phyloP scores from a whole-genome alignment of 2,888 invertebrate genomes.

The Drosophila pseudotalamancana region DNA sequence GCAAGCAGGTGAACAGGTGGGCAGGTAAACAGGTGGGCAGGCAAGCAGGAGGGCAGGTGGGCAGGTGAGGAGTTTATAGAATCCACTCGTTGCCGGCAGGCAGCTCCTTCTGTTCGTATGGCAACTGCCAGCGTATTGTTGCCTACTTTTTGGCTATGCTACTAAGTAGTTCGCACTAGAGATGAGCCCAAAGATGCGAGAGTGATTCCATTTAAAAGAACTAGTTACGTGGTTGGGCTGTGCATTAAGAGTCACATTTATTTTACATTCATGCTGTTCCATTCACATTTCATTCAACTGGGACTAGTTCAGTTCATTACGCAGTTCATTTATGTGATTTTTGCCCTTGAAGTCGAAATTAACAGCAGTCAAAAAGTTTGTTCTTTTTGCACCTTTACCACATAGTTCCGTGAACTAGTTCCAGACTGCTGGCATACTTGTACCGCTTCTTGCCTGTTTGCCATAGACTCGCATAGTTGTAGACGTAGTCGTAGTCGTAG shows the following conservation, averaged over 20 bases:
- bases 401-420: conserved; percentile 17
- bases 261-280: background rate
- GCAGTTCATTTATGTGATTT: background rate
- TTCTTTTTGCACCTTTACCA: background rate
- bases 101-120: conserved; percentile 49
- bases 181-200: conserved; percentile 5
- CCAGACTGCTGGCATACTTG: background rate
- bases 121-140: conserved; percentile 45
- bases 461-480: conserved; percentile 12
- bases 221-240: conserved; percentile 1
- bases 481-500: conserved; percentile 27
- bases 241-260: too few species aligned
- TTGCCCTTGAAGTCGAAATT: background rate
- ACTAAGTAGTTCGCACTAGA: conserved; percentile 21
- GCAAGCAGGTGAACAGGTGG: background rate
- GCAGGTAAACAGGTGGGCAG: too few species aligned
- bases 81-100: conserved; percentile 13
- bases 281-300: background rate
- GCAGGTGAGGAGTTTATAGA: conserved; percentile 3
- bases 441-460: conserved; percentile 5
- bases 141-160: conserved; percentile 55
- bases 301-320: conserved; percentile 5
- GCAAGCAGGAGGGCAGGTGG: background rate
- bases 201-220: background rate
- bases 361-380: background rate